These are phyloP conservation scores for Pterocles burchelli DNA, from an alignment of 2,113 vertebrate species.

Conservation along the genomic window DNA sequence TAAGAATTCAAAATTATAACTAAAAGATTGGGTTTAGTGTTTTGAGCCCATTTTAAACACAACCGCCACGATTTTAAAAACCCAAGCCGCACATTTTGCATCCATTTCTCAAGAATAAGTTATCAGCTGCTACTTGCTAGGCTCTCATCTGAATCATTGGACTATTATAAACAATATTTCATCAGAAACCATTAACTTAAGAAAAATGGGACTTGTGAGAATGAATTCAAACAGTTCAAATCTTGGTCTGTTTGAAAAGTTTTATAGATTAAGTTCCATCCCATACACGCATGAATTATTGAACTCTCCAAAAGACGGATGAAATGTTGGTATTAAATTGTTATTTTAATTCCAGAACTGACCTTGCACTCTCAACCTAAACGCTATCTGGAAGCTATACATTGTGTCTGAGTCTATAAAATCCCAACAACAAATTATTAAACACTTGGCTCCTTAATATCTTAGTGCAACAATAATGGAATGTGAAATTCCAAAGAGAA, in stretches of 20 bases:
- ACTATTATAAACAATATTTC: not conserved
- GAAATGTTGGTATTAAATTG: not conserved
- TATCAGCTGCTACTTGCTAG: not conserved
- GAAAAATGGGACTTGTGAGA: not conserved
- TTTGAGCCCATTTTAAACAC: not conserved
- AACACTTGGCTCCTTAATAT: not conserved
- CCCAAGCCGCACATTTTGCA: not conserved
- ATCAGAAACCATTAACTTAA: not conserved
- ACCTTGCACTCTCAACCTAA: not conserved
- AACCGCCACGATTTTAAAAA: not conserved
- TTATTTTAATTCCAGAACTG: not conserved
- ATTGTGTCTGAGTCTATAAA: not conserved
- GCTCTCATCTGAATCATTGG: not conserved
- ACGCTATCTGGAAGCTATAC: not conserved
- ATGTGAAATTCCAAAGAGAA: not conserved
- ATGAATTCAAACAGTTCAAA: constrained; percentile 27
- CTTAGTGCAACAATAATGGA: not conserved
- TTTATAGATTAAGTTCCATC: not conserved
- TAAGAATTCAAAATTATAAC: not conserved
- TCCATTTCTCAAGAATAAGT: not conserved
- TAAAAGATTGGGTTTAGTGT: not conserved
- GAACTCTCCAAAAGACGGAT: not conserved
- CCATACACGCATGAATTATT: not conserved
- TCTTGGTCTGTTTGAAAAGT: not conserved
- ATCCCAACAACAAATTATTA: not conserved